Conservation (phyloP, 2,888 invertebrate species). For the Dyspetes luteomarginatus region DNA sequence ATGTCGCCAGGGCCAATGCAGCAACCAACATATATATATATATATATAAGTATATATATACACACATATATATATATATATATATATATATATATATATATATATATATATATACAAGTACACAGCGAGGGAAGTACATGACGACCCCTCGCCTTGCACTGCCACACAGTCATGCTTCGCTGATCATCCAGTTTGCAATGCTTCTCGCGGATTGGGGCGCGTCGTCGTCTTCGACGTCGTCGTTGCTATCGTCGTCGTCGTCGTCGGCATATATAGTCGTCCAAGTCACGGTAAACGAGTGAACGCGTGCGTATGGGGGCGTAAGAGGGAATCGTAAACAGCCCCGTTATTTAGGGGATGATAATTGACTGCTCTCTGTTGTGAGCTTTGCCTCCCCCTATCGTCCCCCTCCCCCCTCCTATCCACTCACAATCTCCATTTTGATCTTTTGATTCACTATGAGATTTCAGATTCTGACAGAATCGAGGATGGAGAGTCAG, state of each 20-base stretch:
- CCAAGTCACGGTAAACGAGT: conserved; percentile 55
- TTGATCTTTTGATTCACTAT: conserved; percentile 15
- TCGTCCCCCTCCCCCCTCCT: conserved; percentile 12
- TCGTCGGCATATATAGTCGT: conserved; percentile 14
- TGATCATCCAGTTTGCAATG: conserved; percentile 59
- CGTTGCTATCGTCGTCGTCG: not conserved
- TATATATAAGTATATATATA: conserved; percentile 13
- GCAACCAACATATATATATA: conserved; percentile 10
- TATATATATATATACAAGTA: conserved; percentile 23
- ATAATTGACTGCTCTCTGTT: conserved; percentile 77
- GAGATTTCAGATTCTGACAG: conserved; percentile 30
- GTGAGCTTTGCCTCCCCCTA: conserved; percentile 58
- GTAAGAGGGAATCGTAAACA: conserved; percentile 78
- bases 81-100: conserved; percentile 6
- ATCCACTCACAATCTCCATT: not conserved
- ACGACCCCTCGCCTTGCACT: conserved; percentile 47
- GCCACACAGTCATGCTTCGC: conserved; percentile 54
- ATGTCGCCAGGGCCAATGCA: conserved; percentile 80
- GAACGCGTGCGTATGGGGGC: conserved; percentile 37
- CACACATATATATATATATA: not conserved
- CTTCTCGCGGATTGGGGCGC: conserved; percentile 55
- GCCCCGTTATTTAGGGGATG: conserved; percentile 80
- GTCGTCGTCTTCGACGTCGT: conserved; percentile 21
- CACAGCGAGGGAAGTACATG: conserved; percentile 52
- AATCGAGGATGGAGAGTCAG: not conserved